phyloP scores from a whole-genome alignment of 2,888 invertebrate genomes.

The Pammene aurita region DNA sequence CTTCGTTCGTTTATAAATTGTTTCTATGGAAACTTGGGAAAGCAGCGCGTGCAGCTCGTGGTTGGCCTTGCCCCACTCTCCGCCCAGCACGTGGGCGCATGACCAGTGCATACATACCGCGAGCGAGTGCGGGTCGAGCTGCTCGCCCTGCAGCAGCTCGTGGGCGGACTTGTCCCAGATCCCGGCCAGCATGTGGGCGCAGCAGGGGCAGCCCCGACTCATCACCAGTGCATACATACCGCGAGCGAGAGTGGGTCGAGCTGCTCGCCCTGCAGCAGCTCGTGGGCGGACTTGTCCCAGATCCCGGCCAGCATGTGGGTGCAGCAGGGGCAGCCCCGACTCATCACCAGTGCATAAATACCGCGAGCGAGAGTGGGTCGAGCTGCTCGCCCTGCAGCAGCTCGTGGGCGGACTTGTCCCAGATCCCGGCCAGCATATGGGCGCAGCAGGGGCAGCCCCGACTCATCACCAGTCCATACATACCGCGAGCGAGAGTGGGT shows the following conservation, averaged over 20 bases:
- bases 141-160: slow-evolving; percentile 85
- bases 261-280: slow-evolving; percentile 84
- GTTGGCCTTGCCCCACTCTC: slow-evolving; percentile 83
- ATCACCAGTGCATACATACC: slow-evolving; percentile 52
- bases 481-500: too few relatives aligned
- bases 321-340: slow-evolving; percentile 92
- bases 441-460: too few relatives aligned
- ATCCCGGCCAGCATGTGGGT: slow-evolving; percentile 97
- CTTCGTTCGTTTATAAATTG: too few relatives aligned
- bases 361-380: too few relatives aligned
- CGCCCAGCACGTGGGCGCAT: not conserved
- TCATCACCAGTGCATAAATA: too few relatives aligned
- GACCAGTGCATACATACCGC: slow-evolving; percentile 54
- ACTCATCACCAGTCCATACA: too few relatives aligned
- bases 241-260: slow-evolving; percentile 57
- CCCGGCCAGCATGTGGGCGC: not conserved
- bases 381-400: too few relatives aligned
- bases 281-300: slow-evolving; percentile 95
- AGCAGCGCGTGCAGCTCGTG: slow-evolving; percentile 54
- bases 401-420: slow-evolving; percentile 97
- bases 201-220: slow-evolving; percentile 94
- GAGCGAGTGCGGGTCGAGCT: slow-evolving; percentile 55
- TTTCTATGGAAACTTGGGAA: slow-evolving; percentile 36
- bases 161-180: slow-evolving; percentile 82
- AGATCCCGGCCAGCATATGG: slow-evolving; percentile 97